Percentiles rank a stretch among this genome's conserved stretches.
phyloP scores from a whole-genome alignment of 2,797 vertebrate genomes.

The Acrossocheilus wenchowensis region DNA sequence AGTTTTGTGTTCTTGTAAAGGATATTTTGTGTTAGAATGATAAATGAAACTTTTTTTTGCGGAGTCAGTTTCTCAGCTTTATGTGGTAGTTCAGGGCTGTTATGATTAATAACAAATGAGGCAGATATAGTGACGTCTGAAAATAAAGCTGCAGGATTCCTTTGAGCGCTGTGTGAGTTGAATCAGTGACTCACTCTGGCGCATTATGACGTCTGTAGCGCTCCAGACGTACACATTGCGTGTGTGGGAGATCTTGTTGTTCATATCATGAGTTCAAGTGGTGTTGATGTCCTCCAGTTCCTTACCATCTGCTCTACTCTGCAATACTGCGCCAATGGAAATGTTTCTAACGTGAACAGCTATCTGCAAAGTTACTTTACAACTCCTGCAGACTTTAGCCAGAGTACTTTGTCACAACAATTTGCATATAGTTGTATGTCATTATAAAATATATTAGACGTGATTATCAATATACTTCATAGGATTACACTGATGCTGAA shows the following conservation, averaged over 20 bases:
- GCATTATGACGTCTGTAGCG: constrained; percentile 54
- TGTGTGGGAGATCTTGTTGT: constrained; percentile 36
- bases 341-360: neutral
- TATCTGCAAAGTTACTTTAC: neutral
- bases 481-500: too few relatives aligned
- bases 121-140: constrained; percentile 28
- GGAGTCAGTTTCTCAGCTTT: neutral
- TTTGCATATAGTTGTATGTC: neutral
- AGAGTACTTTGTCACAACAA: neutral
- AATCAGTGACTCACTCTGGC: constrained; percentile 58
- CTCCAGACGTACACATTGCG: constrained; percentile 1
- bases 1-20: neutral
- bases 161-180: constrained; percentile 40
- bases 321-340: constrained; percentile 2
- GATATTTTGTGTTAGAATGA: neutral
- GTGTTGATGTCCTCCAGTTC: constrained; percentile 6
- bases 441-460: neutral
- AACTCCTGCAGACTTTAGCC: neutral
- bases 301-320: constrained; percentile 10
- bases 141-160: constrained; percentile 39
- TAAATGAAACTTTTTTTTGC: neutral
- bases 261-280: constrained; percentile 13
- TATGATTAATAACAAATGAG: constrained; percentile 52
- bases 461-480: neutral
- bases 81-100: constrained; percentile 5